Evolutionary conservation across 2,888 invertebrate species (phyloP).

Genomic region (Drosophila mayaguana): DNA sequence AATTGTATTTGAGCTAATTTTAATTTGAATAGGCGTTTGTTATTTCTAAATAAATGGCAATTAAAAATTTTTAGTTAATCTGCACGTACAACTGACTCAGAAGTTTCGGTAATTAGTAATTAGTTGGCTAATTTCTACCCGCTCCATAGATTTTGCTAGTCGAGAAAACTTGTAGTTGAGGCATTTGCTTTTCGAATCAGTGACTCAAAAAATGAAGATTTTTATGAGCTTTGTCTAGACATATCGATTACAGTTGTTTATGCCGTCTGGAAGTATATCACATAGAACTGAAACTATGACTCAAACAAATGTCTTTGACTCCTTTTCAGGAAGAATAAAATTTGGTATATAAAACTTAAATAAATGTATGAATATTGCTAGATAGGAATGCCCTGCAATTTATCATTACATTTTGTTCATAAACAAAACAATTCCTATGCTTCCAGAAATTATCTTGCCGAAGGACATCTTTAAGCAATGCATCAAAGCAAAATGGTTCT

Average conservation of each 20-base stretch:
- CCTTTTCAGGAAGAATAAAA: neutral
- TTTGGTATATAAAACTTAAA: neutral
- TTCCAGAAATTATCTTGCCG: neutral
- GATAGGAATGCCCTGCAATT: neutral
- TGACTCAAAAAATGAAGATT: constrained; percentile 1
- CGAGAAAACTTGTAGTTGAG: neutral
- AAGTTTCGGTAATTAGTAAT: neutral
- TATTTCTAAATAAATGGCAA: neutral
- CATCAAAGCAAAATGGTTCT: neutral
- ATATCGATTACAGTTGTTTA: constrained; percentile 10
- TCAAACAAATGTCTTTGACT: neutral
- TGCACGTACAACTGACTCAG: neutral
- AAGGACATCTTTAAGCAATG: neutral
- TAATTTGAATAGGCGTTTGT: no score
- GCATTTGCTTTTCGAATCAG: neutral
- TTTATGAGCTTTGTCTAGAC: constrained; percentile 12
- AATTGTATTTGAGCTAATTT: neutral
- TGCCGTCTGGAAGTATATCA: neutral
- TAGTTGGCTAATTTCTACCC: neutral
- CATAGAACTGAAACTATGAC: neutral
- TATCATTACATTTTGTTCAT: neutral
- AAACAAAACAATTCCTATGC: no score
- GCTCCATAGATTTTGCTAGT: no score
- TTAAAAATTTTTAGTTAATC: neutral
- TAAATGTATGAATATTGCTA: no score